phyloP scores from a whole-genome alignment of 23 tunicate genomes.

The Trididemnum nubilum region DNA sequence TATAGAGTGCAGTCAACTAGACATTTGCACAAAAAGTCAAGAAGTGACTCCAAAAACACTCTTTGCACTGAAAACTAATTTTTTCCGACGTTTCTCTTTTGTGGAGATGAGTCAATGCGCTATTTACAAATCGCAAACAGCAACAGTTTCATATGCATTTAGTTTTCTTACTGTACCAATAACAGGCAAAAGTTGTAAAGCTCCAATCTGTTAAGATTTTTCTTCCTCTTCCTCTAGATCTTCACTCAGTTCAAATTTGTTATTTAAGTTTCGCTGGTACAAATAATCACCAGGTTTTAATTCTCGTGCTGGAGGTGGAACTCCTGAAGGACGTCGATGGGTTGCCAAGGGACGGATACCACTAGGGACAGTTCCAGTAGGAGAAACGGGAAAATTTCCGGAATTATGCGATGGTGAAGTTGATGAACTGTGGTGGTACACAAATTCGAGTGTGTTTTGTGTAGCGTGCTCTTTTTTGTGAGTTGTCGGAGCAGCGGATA shows the following conservation, averaged over 20 bases:
- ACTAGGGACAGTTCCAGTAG: background rate
- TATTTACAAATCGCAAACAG: no score
- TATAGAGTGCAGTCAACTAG: no score
- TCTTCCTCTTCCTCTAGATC: constrained; percentile 15
- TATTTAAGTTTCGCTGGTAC: constrained; percentile 19
- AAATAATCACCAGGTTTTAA: constrained; percentile 54
- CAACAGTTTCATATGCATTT: no score
- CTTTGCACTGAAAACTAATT: no score
- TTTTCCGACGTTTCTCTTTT: no score
- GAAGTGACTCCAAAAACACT: no score
- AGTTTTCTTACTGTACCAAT: no score
- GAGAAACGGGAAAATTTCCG: constrained; percentile 30
- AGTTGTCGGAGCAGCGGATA: background rate
- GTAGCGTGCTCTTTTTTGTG: constrained; percentile 46
- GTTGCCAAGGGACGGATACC: background rate
- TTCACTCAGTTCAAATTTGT: background rate
- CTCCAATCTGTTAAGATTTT: no score
- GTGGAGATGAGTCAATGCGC: no score
- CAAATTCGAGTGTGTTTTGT: constrained; percentile 58
- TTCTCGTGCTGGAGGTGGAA: constrained; percentile 77
- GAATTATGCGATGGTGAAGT: constrained; percentile 42
- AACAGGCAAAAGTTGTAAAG: no score
- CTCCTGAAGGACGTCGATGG: constrained; percentile 64
- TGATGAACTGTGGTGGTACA: constrained; percentile 53
- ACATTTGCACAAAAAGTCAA: no score